A percentile compares a stretch with the other conserved stretches of the same genome.
Conservation (phyloP, 2,113 vertebrate species). For the Cairina moschata region DNA sequence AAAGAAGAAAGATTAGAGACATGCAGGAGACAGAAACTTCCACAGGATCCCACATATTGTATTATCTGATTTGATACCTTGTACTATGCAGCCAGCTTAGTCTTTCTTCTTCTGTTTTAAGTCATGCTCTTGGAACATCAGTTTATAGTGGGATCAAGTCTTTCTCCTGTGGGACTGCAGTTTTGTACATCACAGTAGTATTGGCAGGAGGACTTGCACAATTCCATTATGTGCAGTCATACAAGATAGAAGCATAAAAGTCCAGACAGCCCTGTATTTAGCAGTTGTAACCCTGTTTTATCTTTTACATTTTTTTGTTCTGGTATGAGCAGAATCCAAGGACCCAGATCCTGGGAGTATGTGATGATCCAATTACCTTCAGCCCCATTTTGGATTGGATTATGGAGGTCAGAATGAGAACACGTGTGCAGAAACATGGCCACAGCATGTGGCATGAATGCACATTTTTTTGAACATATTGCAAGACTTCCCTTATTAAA, state of each 20-base stretch:
- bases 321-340: background rate
- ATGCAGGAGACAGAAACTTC: background rate
- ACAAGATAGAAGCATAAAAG: background rate
- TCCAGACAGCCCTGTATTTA: background rate
- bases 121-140: background rate
- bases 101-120: background rate
- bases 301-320: background rate
- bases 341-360: background rate
- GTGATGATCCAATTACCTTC: background rate
- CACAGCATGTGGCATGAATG: background rate
- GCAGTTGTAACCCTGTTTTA: background rate
- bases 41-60: background rate
- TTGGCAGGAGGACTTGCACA: background rate
- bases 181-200: background rate
- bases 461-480: background rate
- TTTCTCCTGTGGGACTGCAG: background rate
- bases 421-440: background rate
- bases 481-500: background rate
- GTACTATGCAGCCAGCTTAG: background rate
- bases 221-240: background rate
- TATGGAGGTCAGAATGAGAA: rapidly evolving
- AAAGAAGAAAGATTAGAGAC: background rate
- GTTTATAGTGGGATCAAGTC: background rate
- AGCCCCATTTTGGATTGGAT: background rate
- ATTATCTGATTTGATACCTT: background rate